Evolutionary conservation across 35 echinoderm and acorn worm genomes (phyloP), one percentile per base, ranked within the genome.

Genomic region (Heliocidaris tuberculata): DNA sequence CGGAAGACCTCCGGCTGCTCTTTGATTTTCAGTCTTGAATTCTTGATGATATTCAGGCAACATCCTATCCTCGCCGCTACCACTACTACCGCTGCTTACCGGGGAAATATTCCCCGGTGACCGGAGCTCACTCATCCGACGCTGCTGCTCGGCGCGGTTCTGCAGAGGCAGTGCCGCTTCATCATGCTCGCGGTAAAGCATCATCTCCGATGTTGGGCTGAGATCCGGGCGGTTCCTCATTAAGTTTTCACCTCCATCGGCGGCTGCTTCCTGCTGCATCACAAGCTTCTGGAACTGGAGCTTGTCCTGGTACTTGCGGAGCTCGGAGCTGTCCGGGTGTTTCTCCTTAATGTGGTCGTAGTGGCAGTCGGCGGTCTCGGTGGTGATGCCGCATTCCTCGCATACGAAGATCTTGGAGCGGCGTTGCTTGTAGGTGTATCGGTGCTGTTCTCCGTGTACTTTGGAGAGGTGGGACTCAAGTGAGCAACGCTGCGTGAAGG

Each of bases 361-460:
- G 54, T 99, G 95, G 1, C 88, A 92, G 42, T 99, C 98, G 19
- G 95, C 95, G 13, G 95, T 10, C 13, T 95, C 89, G 21, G 94
- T 96, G 32, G 96, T 96, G 32, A 48, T 27, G 13, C 98, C 98
- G 49, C 98, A 99, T 92, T 99, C 98, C 60, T 99, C 98, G 61
- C 98, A 99, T 31, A 99, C 98, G 31, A 97, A 99, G 90, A 99
- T 95, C 94, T 99, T 97, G 48, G 96, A 97, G 89, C 98, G 97
- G 10, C 98, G 95, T 60, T 99, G 93, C 85, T 97, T 99, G 95
- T 97, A 97, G 21, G 49, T 49, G 93, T 97, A 97, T 29, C 86
- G 78, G 61, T 96, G 96, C 30, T 95, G 92, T 21, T 94, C 17
- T 5, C 96, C 94, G 70, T 99, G 98, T 6, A 99, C 98, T 60